A percentile compares a stretch with the other conserved stretches of the same genome.
phyloP scores from a whole-genome alignment of 92 coral and sea anemone species.

The Phenganax subtilis region DNA sequence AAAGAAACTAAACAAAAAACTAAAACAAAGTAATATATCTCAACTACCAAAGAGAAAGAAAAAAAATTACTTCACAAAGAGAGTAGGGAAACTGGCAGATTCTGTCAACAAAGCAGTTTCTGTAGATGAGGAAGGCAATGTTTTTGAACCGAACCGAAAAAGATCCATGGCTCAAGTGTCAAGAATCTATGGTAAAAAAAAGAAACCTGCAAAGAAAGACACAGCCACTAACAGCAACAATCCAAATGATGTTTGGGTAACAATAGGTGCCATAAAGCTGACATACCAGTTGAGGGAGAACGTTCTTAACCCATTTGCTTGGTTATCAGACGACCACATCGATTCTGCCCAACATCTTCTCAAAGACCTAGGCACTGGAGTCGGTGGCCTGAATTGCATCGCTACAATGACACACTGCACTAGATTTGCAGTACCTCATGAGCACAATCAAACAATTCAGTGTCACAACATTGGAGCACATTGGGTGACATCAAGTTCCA shows the following conservation, averaged over 20 bases:
- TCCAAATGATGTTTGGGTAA: background rate
- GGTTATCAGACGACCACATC: slow-evolving; percentile 15
- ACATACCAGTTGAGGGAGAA: background rate
- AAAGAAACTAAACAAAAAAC: background rate
- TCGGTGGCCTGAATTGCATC: slow-evolving; percentile 1
- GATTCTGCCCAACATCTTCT: slow-evolving; percentile 3
- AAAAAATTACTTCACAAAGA: background rate
- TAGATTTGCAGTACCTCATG: background rate
- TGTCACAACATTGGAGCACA: slow-evolving; percentile 22
- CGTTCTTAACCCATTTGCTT: background rate
- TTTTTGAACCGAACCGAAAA: no score
- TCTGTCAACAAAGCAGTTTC: background rate
- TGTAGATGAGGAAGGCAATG: background rate
- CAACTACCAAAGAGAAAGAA: slow-evolving; percentile 8
- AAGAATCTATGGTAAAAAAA: background rate
- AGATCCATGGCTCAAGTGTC: background rate
- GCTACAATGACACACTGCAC: slow-evolving; percentile 1
- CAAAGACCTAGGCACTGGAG: background rate
- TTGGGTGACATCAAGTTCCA: slow-evolving; percentile 20
- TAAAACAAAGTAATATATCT: background rate
- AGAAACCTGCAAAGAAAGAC: background rate
- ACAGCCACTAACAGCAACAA: background rate
- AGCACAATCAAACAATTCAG: background rate
- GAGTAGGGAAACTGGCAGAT: background rate
- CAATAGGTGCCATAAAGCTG: background rate